These are phyloP conservation scores for Bedellia somnulentella DNA, from an alignment of 2,888 invertebrate species.

Conservation along the genomic window DNA sequence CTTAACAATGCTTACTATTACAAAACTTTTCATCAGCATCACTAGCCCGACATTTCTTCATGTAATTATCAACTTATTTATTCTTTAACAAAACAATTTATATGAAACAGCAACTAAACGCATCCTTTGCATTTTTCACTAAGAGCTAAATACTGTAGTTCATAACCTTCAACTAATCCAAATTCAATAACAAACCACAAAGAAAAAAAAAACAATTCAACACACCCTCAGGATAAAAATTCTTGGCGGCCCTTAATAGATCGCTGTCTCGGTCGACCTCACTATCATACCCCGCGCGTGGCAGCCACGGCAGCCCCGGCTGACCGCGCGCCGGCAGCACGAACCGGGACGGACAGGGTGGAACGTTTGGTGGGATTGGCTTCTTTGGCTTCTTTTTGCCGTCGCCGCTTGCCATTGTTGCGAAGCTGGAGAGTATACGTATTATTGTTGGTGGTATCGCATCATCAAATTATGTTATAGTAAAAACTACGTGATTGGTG, in stretches of 20 bases:
- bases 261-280: conserved; percentile 35
- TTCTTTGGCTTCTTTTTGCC: conserved; percentile 13
- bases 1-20: too few species aligned
- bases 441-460: too few species aligned
- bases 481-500: too few species aligned
- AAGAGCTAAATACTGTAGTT: too few species aligned
- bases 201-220: neutral
- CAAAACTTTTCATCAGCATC: too few species aligned
- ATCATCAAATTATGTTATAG: too few species aligned
- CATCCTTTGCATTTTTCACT: too few species aligned
- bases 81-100: too few species aligned
- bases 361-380: conserved; percentile 2
- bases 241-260: conserved; percentile 30
- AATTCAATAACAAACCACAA: conserved; percentile 2
- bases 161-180: neutral
- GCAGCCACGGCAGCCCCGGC: conserved; percentile 24
- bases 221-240: conserved; percentile 41
- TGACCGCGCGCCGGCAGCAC: conserved; percentile 18
- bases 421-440: neutral
- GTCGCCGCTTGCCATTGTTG: conserved; percentile 30
- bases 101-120: too few species aligned
- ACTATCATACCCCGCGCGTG: conserved; percentile 38
- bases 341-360: conserved; percentile 20
- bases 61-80: too few species aligned
- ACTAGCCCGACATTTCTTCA: too few species aligned